These are phyloP conservation scores for Fopius arisanus DNA, from an alignment of 1,140 invertebrate species.

Conservation along the genomic window DNA sequence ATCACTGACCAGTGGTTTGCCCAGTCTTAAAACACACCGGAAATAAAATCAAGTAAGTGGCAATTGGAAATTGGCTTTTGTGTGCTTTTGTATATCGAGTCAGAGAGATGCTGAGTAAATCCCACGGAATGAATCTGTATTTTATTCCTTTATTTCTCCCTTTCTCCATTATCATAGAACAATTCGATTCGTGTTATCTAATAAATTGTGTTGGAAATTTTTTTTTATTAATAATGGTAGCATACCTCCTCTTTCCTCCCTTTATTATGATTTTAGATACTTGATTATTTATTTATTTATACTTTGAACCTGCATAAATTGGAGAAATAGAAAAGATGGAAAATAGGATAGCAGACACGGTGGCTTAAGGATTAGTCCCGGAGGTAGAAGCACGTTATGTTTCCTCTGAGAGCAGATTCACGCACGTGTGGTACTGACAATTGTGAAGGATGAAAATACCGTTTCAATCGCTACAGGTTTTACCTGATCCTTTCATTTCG, in stretches of 20 bases:
- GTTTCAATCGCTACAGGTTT: background rate
- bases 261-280: background rate
- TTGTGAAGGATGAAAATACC: slow-evolving; percentile 11
- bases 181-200: too few species aligned
- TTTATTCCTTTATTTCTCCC: too few species aligned
- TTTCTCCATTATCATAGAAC: too few species aligned
- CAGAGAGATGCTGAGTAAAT: background rate
- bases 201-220: too few species aligned
- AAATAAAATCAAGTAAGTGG: background rate
- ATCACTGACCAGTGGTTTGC: background rate
- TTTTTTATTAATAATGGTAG: too few species aligned
- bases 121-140: too few species aligned
- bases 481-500: background rate
- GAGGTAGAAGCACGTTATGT: slow-evolving; percentile 1
- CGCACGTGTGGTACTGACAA: slow-evolving; percentile 8
- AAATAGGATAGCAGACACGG: background rate
- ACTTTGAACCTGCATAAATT: background rate
- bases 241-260: background rate
- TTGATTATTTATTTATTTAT: background rate
- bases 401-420: slow-evolving; percentile 13
- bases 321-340: background rate
- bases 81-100: background rate
- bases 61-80: slow-evolving; percentile 9
- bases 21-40: background rate
- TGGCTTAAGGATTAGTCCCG: slow-evolving; percentile 6